Percentiles rank a stretch among this genome's conserved stretches.
These are phyloP conservation scores for Phallusia fumigata DNA, from an alignment of 23 tunicate species.

Conservation along the genomic window DNA sequence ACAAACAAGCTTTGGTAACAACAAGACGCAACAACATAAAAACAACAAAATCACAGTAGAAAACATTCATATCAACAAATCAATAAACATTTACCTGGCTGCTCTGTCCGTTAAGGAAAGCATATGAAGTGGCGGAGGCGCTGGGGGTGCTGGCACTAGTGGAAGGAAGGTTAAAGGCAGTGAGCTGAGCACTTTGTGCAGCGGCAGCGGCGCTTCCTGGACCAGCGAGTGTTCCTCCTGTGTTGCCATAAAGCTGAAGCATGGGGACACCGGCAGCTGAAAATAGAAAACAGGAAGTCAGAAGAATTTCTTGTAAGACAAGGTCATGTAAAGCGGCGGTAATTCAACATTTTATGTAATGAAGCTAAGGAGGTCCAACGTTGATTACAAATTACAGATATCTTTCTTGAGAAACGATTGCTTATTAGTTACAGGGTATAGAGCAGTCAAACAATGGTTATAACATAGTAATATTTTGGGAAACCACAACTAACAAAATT, in stretches of 20 bases:
- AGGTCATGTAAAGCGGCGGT: no score
- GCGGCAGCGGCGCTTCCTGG: conserved; percentile 19
- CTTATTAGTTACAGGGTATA: no score
- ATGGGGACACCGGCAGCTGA: conserved; percentile 42
- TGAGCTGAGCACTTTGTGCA: conserved; percentile 32
- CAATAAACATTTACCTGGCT: conserved; percentile 47
- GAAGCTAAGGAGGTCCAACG: no score
- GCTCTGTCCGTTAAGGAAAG: conserved; percentile 74
- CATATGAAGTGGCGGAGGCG: conserved; percentile 54
- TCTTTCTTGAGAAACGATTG: no score
- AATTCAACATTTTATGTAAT: no score
- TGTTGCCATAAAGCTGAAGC: conserved; percentile 53
- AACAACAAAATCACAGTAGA: neutral
- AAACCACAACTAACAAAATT: no score
- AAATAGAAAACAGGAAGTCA: no score
- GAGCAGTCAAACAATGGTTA: no score
- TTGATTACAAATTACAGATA: no score
- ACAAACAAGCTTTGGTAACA: neutral
- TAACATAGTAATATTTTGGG: no score
- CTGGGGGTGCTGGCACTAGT: conserved; percentile 36
- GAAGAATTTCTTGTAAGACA: no score
- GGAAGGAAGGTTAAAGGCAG: conserved; percentile 44
- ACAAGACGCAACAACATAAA: neutral
- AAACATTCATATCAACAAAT: neutral
- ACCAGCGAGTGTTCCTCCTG: conserved; percentile 31